Percentiles rank a stretch among this genome's conserved stretches.
Conservation (phyloP, 2,888 invertebrate species). For the Tridacna gigas region DNA sequence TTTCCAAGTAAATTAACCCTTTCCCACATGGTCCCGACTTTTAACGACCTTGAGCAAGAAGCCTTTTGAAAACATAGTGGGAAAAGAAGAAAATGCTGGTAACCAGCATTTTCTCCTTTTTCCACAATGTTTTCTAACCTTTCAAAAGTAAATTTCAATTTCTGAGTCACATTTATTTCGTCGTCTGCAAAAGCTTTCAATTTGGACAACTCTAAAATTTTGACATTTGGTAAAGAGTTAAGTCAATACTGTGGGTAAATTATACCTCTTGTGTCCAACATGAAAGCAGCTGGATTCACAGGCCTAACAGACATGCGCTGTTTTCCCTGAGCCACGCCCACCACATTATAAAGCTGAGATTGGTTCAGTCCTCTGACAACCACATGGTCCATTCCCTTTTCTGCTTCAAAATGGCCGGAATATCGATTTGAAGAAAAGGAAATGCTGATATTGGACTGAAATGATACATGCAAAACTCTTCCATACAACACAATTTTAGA, state of each 20-base stretch:
- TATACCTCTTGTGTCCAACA: slow-evolving; percentile 7
- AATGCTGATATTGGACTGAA: slow-evolving; percentile 2
- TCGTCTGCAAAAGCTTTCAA: too few relatives aligned
- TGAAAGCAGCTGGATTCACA: neutral
- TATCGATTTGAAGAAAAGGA: neutral
- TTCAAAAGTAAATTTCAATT: neutral
- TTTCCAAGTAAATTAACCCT: neutral
- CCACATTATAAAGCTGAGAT: neutral
- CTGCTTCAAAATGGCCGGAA: slow-evolving; percentile 3
- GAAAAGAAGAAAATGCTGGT: neutral
- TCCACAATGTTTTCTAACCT: neutral
- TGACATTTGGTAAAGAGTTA: too few relatives aligned
- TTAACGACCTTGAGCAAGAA: neutral
- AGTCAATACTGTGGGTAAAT: too few relatives aligned
- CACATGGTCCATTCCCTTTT: slow-evolving; percentile 9
- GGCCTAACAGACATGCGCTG: neutral
- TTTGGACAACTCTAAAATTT: too few relatives aligned
- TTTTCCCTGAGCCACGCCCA: neutral
- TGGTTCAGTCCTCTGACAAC: slow-evolving; percentile 13
- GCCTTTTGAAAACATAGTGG: neutral
- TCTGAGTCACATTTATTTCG: too few relatives aligned
- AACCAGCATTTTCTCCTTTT: neutral
- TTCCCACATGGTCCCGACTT: neutral
- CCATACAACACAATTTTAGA: too few relatives aligned
- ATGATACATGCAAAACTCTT: neutral